A percentile compares a stretch with the other conserved stretches of the same genome.
Evolutionary conservation across 2,797 vertebrate genomes (phyloP).

Genomic region (Anomalospiza imberbis): DNA sequence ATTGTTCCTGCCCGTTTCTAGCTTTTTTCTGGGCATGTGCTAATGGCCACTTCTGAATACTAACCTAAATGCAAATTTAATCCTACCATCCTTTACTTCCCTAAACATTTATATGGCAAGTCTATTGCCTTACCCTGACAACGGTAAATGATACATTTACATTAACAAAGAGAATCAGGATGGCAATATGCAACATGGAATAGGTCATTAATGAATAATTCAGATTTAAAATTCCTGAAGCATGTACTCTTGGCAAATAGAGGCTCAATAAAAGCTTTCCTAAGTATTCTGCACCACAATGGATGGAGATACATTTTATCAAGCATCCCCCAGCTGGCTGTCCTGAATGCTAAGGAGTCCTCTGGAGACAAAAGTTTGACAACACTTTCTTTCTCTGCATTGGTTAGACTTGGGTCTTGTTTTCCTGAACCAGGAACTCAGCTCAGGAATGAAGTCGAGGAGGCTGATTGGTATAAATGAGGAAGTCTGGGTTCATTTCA

Average conservation of each 20-base stretch:
- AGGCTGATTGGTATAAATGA: constrained; percentile 26
- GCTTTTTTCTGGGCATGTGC: neutral
- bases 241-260: rapidly evolving
- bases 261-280: neutral
- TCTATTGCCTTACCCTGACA: neutral
- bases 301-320: neutral
- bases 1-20: neutral
- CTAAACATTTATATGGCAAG: neutral
- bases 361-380: neutral
- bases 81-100: neutral
- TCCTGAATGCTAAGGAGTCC: neutral
- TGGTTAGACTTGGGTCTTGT: neutral
- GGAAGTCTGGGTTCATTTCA: neutral
- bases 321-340: neutral
- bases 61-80: neutral
- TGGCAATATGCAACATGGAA: neutral
- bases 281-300: neutral
- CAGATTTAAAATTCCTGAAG: neutral
- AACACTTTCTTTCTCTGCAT: neutral
- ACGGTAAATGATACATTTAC: neutral
- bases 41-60: neutral
- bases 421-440: neutral
- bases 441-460: neutral
- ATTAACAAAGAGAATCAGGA: neutral
- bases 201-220: neutral